Conservation (phyloP, 1,140 invertebrate genomes). For the Rhagoletis zephyria region DNA sequence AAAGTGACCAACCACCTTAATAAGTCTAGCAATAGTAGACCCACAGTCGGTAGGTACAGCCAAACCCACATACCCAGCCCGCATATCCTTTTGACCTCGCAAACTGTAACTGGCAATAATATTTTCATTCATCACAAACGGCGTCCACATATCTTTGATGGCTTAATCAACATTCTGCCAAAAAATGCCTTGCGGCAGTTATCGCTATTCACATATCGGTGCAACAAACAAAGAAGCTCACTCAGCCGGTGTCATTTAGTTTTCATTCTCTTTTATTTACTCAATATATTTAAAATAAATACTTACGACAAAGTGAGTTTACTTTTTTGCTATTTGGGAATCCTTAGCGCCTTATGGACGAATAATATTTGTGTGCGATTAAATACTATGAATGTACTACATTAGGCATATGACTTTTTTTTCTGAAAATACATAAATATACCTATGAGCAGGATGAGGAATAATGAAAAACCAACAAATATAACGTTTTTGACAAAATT, state of each 20-base stretch:
- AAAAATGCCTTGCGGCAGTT: neutral
- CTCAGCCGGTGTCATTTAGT: slow-evolving; percentile 14
- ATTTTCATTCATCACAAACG: slow-evolving; percentile 9
- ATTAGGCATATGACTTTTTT: too few relatives aligned
- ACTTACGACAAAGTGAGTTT: slow-evolving; percentile 33
- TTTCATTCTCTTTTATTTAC: slow-evolving; percentile 11
- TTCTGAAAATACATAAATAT: too few relatives aligned
- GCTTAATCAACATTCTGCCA: slow-evolving; percentile 4
- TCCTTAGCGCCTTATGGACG: neutral
- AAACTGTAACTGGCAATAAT: slow-evolving; percentile 8
- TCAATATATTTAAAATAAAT: slow-evolving; percentile 40
- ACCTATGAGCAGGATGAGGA: too few relatives aligned
- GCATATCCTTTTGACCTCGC: slow-evolving; percentile 27
- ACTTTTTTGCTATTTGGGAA: neutral
- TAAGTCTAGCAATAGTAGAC: neutral
- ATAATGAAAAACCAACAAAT: too few relatives aligned
- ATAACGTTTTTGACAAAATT: too few relatives aligned
- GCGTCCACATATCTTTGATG: neutral
- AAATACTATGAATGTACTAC: too few relatives aligned
- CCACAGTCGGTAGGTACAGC: neutral
- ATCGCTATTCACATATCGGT: neutral
- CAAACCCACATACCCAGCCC: neutral
- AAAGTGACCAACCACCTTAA: too few relatives aligned
- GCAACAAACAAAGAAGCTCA: neutral
- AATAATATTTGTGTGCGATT: neutral